Conservation (phyloP, 2,113 vertebrate genomes). For the Canis aureus region DNA sequence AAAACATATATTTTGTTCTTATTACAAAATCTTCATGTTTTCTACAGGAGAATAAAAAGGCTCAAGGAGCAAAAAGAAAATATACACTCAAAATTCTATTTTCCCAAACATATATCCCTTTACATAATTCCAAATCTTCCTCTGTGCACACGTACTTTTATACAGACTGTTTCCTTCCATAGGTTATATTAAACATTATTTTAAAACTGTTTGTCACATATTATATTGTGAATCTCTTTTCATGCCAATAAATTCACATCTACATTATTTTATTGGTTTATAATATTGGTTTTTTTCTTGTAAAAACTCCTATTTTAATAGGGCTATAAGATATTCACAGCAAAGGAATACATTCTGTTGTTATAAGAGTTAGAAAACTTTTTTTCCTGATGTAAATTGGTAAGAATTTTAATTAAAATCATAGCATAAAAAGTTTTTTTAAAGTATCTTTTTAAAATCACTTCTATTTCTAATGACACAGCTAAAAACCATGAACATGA, state of each 20-base stretch:
- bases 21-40: slow-evolving; percentile 33
- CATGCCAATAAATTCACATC: slow-evolving; percentile 3
- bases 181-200: slow-evolving; percentile 26
- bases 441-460: neutral
- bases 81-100: neutral
- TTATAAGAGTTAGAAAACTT: neutral
- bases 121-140: neutral
- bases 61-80: slow-evolving; percentile 34
- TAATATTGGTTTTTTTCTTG: slow-evolving; percentile 3
- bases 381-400: neutral
- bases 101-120: neutral
- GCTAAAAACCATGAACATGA: neutral
- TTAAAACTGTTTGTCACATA: neutral
- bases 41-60: slow-evolving; percentile 33
- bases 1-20: neutral
- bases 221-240: slow-evolving; percentile 14
- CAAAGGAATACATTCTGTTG: neutral
- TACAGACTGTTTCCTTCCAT: neutral
- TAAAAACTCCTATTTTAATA: neutral
- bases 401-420: slow-evolving; percentile 7
- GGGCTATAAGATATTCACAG: slow-evolving; percentile 18
- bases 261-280: neutral
- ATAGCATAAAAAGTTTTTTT: slow-evolving; percentile 10
- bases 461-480: neutral
- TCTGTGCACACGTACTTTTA: neutral